Evolutionary conservation across 2,888 invertebrate genomes (phyloP).

Genomic region (Tortricodes alternella): DNA sequence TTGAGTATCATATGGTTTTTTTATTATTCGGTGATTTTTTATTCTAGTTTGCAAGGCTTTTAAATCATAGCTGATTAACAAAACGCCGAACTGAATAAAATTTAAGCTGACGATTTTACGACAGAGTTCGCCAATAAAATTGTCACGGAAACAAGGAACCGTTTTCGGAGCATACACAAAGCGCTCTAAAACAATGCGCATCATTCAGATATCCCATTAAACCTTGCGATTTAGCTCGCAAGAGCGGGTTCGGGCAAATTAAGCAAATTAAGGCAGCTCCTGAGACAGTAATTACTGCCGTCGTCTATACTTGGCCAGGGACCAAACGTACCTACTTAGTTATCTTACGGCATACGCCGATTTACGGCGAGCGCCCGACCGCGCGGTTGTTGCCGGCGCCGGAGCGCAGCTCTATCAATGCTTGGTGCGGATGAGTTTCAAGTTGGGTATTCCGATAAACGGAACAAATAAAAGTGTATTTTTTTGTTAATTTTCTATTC

Average conservation of each 20-base stretch:
- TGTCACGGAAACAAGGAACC: slow-evolving; percentile 38
- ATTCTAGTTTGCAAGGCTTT: not conserved
- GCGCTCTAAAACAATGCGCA: slow-evolving; percentile 72
- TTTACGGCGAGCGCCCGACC: slow-evolving; percentile 8
- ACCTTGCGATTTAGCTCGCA: slow-evolving; percentile 70
- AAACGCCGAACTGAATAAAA: not conserved
- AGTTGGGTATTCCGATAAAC: not conserved
- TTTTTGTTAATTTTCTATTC: too few relatives aligned
- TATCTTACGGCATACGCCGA: slow-evolving; percentile 31
- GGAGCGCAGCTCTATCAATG: not conserved
- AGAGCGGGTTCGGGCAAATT: slow-evolving; percentile 71
- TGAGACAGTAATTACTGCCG: slow-evolving; percentile 76
- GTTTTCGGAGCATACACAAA: slow-evolving; percentile 61
- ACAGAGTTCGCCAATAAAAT: slow-evolving; percentile 5
- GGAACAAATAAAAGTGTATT: too few relatives aligned
- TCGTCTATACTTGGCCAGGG: slow-evolving; percentile 70
- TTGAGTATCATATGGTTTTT: slow-evolving; percentile 40
- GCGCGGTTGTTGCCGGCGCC: not conserved
- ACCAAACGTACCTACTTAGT: slow-evolving; percentile 54
- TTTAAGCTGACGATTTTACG: slow-evolving; percentile 1
- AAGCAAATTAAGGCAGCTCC: slow-evolving; percentile 77
- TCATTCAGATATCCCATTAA: slow-evolving; percentile 78
- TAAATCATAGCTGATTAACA: not conserved
- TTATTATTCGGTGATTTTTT: slow-evolving; percentile 4
- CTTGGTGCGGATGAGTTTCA: not conserved